These are phyloP conservation scores for Emydoidea blandingii DNA, from an alignment of 2,797 vertebrate genomes.

Conservation along the genomic window DNA sequence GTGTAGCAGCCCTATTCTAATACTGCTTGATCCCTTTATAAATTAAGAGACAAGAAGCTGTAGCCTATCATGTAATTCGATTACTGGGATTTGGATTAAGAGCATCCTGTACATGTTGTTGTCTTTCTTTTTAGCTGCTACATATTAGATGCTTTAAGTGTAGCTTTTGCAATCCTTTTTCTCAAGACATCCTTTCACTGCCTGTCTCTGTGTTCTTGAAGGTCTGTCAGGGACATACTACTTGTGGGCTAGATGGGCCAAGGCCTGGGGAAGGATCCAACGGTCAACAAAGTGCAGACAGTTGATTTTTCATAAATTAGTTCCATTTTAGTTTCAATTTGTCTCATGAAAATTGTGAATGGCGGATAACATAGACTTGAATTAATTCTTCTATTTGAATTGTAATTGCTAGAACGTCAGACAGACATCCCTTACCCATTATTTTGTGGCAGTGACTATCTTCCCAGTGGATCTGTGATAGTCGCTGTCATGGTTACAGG, in stretches of 20 bases:
- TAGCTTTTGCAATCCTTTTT: conserved; percentile 13
- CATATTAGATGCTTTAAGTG: background rate
- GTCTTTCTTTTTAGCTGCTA: conserved; percentile 39
- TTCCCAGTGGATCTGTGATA: background rate
- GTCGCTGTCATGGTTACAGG: background rate
- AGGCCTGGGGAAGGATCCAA: background rate
- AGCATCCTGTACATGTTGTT: conserved; percentile 32
- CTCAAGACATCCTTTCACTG: conserved; percentile 1
- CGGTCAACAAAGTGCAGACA: background rate
- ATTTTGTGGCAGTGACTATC: background rate
- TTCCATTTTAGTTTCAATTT: background rate
- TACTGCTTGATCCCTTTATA: conserved; percentile 65
- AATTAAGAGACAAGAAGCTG: conserved; percentile 60
- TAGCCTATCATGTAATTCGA: conserved; percentile 51
- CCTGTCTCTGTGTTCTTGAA: background rate
- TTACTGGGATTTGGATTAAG: conserved; percentile 75
- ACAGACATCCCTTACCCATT: background rate
- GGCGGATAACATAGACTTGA: background rate
- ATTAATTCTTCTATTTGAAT: background rate
- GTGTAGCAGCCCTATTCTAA: conserved; percentile 50
- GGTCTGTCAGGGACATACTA: background rate
- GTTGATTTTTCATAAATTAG: background rate
- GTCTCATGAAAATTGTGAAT: background rate
- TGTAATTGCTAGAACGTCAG: background rate
- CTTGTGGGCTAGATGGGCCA: background rate